Conservation (phyloP, 2,888 invertebrate species). For the Cephus runcator region DNA sequence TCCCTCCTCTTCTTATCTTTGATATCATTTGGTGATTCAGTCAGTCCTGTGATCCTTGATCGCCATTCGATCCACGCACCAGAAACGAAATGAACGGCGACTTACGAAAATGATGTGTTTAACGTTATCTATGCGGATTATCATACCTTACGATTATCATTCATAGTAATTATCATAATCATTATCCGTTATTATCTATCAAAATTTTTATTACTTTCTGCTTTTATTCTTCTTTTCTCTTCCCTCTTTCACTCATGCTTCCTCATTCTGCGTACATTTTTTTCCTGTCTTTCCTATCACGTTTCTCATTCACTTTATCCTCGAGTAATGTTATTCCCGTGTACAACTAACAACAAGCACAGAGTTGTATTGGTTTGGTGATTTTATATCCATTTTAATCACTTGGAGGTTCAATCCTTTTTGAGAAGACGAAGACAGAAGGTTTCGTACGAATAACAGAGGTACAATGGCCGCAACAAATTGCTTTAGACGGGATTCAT, state of each 20-base stretch:
- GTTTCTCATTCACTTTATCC: not conserved
- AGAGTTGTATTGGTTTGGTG: not conserved
- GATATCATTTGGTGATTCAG: not conserved
- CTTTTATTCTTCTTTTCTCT: conserved; percentile 19
- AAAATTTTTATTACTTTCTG: conserved; percentile 15
- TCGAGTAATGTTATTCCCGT: not conserved
- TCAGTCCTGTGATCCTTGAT: not conserved
- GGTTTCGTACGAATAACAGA: not conserved
- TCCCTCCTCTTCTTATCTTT: not conserved
- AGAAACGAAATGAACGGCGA: not conserved
- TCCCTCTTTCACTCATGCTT: conserved; percentile 13
- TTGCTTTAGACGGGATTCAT: not conserved
- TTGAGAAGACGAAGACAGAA: not conserved
- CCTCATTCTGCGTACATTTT: not conserved
- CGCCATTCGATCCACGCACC: not conserved
- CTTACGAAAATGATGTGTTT: not conserved
- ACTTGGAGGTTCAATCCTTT: conserved; percentile 12
- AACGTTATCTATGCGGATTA: conserved; percentile 3
- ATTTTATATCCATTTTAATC: not conserved
- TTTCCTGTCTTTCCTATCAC: not conserved
- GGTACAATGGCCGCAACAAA: not conserved
- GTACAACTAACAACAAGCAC: not conserved
- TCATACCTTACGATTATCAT: conserved; percentile 15
- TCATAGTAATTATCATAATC: conserved; percentile 27
- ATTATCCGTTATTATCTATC: conserved; percentile 31